A percentile compares a stretch with the other conserved stretches of the same genome.
These are phyloP conservation scores for Leptestheria dahalacensis DNA, from an alignment of 1,140 invertebrate species.

Conservation along the genomic window DNA sequence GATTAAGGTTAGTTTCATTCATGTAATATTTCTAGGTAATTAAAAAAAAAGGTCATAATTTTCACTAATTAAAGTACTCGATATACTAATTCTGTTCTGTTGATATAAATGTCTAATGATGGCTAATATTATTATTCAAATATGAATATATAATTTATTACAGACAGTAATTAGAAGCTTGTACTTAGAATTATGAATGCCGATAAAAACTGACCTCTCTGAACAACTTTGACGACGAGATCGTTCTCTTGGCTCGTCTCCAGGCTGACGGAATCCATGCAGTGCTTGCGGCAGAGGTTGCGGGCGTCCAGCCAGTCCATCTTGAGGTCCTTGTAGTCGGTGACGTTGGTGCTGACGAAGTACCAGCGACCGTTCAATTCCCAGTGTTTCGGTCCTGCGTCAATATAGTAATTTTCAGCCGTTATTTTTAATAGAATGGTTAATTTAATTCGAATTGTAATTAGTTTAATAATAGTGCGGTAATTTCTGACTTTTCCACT, in stretches of 20 bases:
- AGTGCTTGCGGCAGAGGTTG: conserved; percentile 77
- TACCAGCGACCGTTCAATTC: conserved; percentile 71
- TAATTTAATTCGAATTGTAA: too few relatives aligned
- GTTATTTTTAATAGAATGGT: too few relatives aligned
- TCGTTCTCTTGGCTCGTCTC: conserved; percentile 81
- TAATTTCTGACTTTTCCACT: background rate
- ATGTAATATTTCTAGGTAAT: too few relatives aligned
- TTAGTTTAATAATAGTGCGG: too few relatives aligned
- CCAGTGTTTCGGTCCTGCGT: conserved; percentile 75
- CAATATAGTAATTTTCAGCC: background rate
- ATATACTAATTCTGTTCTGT: background rate
- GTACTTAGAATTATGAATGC: too few relatives aligned
- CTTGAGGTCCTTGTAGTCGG: conserved; percentile 54
- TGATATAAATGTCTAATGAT: background rate
- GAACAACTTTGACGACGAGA: conserved; percentile 67
- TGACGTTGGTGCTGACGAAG: conserved; percentile 70
- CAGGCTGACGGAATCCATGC: conserved; percentile 77
- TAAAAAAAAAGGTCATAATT: too few relatives aligned
- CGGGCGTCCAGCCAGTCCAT: conserved; percentile 79
- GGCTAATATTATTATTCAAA: too few relatives aligned
- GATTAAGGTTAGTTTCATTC: background rate
- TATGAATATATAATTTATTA: too few relatives aligned
- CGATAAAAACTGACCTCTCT: too few relatives aligned
- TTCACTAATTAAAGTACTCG: too few relatives aligned
- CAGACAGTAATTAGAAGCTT: too few relatives aligned